Percentiles rank a stretch among this genome's conserved stretches.
These are phyloP conservation scores for Cassiopea andromeda DNA, from an alignment of 30 jellyfish, hydroid and myxozoan species.

Conservation along the genomic window DNA sequence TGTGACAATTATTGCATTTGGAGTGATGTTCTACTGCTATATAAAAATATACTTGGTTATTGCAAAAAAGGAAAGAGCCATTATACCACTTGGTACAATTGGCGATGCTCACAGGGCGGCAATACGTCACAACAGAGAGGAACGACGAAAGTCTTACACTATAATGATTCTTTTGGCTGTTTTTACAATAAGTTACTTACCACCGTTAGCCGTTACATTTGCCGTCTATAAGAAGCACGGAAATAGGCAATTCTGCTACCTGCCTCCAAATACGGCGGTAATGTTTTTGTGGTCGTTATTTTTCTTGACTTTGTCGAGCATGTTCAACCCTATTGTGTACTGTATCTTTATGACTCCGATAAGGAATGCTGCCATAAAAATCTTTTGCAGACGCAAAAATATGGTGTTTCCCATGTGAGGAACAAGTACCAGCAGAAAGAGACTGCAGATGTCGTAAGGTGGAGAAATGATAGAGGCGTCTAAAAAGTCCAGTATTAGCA, in stretches of 20 bases:
- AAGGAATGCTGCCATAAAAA: neutral
- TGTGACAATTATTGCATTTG: neutral
- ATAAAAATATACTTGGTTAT: conserved; percentile 2
- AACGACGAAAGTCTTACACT: conserved; percentile 15
- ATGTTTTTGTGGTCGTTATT: conserved; percentile 6
- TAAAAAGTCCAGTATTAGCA: too few species aligned
- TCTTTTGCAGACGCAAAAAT: neutral
- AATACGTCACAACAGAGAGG: conserved; percentile 3
- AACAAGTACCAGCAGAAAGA: too few species aligned
- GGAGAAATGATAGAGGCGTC: too few species aligned
- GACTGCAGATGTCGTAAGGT: too few species aligned
- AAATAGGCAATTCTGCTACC: neutral
- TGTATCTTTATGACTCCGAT: conserved; percentile 1
- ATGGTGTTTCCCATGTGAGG: neutral
- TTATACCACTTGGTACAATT: neutral
- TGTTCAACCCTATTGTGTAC: conserved; percentile 35
- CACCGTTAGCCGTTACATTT: neutral
- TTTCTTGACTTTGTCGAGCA: conserved; percentile 8
- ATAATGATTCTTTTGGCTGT: neutral
- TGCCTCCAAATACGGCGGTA: neutral
- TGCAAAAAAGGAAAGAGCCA: neutral
- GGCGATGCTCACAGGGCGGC: neutral
- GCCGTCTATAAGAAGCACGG: neutral
- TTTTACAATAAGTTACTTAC: neutral
- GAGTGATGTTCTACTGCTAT: conserved; percentile 22